A percentile compares a stretch with the other conserved stretches of the same genome.
Conservation (phyloP, 2,113 vertebrate species). For the Mus musculus region DNA sequence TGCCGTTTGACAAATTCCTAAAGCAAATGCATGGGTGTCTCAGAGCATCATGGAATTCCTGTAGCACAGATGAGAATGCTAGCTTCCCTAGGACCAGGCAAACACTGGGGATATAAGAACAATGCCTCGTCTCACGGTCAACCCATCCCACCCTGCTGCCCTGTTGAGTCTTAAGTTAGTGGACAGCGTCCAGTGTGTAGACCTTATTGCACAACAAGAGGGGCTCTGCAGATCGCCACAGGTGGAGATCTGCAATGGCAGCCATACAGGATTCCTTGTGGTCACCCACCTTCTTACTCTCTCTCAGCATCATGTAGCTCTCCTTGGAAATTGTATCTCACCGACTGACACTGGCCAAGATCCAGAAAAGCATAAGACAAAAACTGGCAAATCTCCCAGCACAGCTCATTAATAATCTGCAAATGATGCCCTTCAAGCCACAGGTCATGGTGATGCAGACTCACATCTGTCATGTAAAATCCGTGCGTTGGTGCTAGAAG, state of each 20-base stretch:
- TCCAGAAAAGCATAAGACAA: slow-evolving; percentile 41
- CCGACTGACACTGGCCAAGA: not conserved
- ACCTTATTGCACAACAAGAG: not conserved
- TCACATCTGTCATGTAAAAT: slow-evolving; percentile 51
- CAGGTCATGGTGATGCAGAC: not conserved
- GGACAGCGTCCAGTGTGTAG: accelerated
- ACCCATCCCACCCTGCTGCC: not conserved
- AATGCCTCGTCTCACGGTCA: not conserved
- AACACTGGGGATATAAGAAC: not conserved
- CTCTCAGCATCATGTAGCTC: not conserved
- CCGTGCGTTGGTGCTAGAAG: not conserved
- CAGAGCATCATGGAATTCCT: not conserved
- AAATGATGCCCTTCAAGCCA: not conserved
- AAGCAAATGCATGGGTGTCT: not conserved
- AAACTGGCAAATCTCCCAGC: slow-evolving; percentile 54
- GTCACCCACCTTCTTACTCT: not conserved
- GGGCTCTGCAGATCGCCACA: not conserved
- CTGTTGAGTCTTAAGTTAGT: not conserved
- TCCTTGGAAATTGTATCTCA: not conserved
- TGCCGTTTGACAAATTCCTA: not conserved
- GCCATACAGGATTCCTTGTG: not conserved
- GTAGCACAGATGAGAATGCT: too few species aligned
- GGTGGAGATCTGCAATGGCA: not conserved
- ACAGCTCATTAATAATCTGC: slow-evolving; percentile 46
- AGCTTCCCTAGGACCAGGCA: not conserved